These are phyloP conservation scores for Nudaria mundana DNA, from an alignment of 2,888 invertebrate genomes.

Conservation along the genomic window DNA sequence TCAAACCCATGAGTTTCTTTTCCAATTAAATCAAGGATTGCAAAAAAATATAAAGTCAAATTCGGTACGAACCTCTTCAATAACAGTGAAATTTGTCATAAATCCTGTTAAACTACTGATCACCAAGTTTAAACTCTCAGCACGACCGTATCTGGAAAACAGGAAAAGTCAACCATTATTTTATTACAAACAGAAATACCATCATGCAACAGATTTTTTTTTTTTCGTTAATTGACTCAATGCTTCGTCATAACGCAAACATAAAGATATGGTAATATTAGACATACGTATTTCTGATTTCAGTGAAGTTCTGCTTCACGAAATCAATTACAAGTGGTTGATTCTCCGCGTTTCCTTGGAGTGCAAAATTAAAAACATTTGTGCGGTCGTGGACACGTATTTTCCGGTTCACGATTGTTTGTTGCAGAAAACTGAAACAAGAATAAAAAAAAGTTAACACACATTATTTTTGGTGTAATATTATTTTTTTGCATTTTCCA, in stretches of 20 bases:
- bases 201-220: no score
- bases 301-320: constrained; percentile 50
- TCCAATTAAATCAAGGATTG: no score
- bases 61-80: constrained; percentile 38
- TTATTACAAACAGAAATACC: no score
- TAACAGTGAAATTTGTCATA: constrained; percentile 52
- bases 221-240: no score
- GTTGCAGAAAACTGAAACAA: constrained; percentile 70
- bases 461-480: no score
- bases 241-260: no score
- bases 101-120: constrained; percentile 47
- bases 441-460: background rate
- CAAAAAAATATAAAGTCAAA: no score
- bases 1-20: no score
- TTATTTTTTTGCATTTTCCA: no score
- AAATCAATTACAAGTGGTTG: constrained; percentile 76
- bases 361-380: constrained; percentile 71
- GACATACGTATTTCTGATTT: constrained; percentile 52
- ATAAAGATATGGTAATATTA: no score
- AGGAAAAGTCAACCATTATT: background rate
- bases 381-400: constrained; percentile 75
- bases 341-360: constrained; percentile 79
- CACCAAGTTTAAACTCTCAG: constrained; percentile 47
- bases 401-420: constrained; percentile 60
- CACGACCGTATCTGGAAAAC: constrained; percentile 59